Evolutionary conservation across 2,113 vertebrate species (phyloP), one percentile per base, ranked within the genome.

Genomic region (Notothenia rossii): DNA sequence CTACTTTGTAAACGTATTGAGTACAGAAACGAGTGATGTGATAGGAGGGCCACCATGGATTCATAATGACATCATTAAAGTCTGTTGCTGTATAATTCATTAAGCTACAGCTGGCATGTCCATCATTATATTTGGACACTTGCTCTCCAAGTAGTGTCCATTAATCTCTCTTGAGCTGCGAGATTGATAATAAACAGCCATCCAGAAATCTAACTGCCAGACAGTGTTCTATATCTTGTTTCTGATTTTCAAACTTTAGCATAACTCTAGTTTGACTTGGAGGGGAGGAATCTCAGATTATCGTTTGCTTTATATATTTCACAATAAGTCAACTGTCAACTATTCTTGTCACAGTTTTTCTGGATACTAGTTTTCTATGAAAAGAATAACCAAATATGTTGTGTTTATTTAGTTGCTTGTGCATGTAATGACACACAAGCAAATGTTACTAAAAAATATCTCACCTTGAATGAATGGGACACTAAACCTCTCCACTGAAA

Each of bases 81-180:
- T 51, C 33, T 50, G 66, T 74, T 40, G 10, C 53, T 22, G 66
- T 83, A 83, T 90, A 85, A 91, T 89, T 87, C 63, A 79, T 75
- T 65, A 76, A 87, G 72, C 75, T 72, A 40, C 70, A 68, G 73
- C 87, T 85, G 86, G 58, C 76, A 53, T 86, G 86, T 74, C 72
- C 64, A 70, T 90, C 83, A 82, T 89, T 90, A 90, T 84, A 91
- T 94, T 90, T 90, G 87, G 90, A 93, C 83, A 89, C 70, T 89
- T 84, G 75, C 85, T 86, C 81, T 84, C 77, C 81, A 89, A 87
- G 78, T 77, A 48, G 68, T 8, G 67, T 58, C 8, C 46, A 91
- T 92, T 81, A 80, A 87, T 92, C 88, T 90, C 73, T 79, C 70
- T 2, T 53, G 73, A 75, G 72, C 79, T 45, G 63, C 25, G 36